Conservation (phyloP, 2,888 invertebrate species). For the Mesochorus sp. region DNA sequence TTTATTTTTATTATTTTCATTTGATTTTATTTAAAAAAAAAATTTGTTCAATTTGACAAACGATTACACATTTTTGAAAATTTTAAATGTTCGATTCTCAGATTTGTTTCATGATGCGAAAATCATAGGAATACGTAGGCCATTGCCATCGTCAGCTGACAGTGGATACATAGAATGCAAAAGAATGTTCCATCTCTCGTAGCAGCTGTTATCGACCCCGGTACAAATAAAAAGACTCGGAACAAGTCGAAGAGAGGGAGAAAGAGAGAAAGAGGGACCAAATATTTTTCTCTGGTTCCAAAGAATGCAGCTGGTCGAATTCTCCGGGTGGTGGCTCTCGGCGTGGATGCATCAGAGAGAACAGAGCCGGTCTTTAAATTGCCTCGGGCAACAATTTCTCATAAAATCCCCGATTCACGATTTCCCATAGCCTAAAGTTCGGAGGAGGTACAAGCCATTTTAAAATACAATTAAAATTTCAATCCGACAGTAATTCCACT, state of each 20-base stretch:
- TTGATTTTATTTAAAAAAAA: no score
- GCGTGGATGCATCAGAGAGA: slow-evolving; percentile 32
- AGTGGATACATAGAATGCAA: neutral
- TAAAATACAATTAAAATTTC: no score
- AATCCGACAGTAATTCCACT: no score
- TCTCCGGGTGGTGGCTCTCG: slow-evolving; percentile 16
- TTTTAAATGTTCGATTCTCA: no score
- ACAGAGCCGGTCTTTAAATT: slow-evolving; percentile 56
- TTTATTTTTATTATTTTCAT: no score
- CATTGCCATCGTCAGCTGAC: slow-evolving; percentile 15
- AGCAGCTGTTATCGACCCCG: slow-evolving; percentile 17
- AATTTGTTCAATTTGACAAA: no score
- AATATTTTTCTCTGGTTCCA: slow-evolving; percentile 52
- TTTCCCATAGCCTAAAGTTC: no score
- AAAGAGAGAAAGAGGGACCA: slow-evolving; percentile 25
- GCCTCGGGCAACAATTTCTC: slow-evolving; percentile 44
- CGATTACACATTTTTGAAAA: no score
- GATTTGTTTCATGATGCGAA: no score
- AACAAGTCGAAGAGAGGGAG: slow-evolving; percentile 7
- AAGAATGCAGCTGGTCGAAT: slow-evolving; percentile 64
- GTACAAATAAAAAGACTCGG: slow-evolving; percentile 36
- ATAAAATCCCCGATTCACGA: neutral
- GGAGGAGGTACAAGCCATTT: no score
- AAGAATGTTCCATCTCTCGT: slow-evolving; percentile 7
- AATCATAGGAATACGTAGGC: no score